phyloP scores from a whole-genome alignment of 2,888 invertebrate species.

The Furcula furcula region DNA sequence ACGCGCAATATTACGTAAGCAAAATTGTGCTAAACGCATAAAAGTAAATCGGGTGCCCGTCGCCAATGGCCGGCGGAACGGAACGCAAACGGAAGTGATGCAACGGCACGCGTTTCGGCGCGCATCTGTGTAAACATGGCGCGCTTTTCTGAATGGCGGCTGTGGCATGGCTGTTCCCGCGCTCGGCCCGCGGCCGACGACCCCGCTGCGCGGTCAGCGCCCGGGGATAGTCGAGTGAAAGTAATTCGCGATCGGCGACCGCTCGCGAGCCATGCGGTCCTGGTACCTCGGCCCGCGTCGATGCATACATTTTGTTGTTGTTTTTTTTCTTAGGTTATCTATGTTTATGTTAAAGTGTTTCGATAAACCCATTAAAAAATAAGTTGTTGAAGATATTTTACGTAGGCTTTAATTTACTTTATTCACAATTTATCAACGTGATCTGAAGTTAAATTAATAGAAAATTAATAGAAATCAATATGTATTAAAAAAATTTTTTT shows the following conservation, averaged over 20 bases:
- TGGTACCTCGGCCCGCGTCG: conserved; percentile 45
- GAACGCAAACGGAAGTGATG: conserved; percentile 79
- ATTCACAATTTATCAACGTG: not conserved
- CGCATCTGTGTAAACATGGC: conserved; percentile 80
- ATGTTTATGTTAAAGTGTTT: too few species aligned
- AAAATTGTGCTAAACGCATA: conserved; percentile 40
- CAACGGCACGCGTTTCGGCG: conserved; percentile 76
- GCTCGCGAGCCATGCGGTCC: conserved; percentile 69
- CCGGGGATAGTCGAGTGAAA: conserved; percentile 79
- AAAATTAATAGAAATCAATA: too few species aligned
- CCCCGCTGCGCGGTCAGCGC: conserved; percentile 72
- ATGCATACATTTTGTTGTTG: conserved; percentile 27
- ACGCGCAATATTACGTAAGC: conserved; percentile 21
- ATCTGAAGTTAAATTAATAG: too few species aligned
- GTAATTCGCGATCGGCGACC: conserved; percentile 76
- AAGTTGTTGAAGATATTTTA: too few species aligned
- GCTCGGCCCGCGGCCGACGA: conserved; percentile 68
- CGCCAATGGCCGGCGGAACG: conserved; percentile 63
- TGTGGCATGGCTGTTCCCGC: conserved; percentile 70
- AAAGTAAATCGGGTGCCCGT: conserved; percentile 56
- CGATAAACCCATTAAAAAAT: too few species aligned
- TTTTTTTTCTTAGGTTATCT: conserved; percentile 6
- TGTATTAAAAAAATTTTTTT: too few species aligned
- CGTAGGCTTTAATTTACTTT: too few species aligned
- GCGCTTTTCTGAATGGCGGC: conserved; percentile 76